Evolutionary conservation across 1,140 invertebrate species (phyloP).

Genomic region (Tyrophagus putrescentiae): DNA sequence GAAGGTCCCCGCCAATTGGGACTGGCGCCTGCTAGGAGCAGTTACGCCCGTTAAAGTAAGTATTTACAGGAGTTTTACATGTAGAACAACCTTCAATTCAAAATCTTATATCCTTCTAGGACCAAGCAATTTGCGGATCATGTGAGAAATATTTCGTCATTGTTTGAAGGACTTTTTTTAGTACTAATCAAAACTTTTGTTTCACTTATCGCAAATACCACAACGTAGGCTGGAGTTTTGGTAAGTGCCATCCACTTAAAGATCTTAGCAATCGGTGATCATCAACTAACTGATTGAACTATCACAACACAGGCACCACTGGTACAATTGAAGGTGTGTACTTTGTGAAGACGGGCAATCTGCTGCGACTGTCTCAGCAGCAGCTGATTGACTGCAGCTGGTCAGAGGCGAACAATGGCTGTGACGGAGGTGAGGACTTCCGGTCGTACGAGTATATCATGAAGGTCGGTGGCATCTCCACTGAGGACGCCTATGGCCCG

Average conservation of each 20-base stretch:
- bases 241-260: background rate
- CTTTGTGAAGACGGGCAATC: constrained; percentile 55
- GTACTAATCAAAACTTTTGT: no score
- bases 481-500: constrained; percentile 53
- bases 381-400: constrained; percentile 91
- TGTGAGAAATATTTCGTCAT: constrained; percentile 61
- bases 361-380: constrained; percentile 43
- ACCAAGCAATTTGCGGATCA: constrained; percentile 59
- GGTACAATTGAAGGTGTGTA: constrained; percentile 81
- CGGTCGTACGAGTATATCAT: constrained; percentile 80
- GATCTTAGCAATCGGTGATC: constrained; percentile 11
- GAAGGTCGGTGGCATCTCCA: constrained; percentile 71
- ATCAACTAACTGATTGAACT: constrained; percentile 71
- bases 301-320: constrained; percentile 51
- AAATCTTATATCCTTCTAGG: no score
- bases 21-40: constrained; percentile 71
- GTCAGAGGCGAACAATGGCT: constrained; percentile 87
- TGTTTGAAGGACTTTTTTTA: no score
- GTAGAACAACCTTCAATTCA: no score
- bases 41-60: constrained; percentile 88
- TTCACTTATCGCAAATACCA: no score
- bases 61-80: no score
- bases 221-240: constrained; percentile 15
- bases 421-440: constrained; percentile 82
- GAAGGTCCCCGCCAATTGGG: constrained; percentile 54